Base-by-base conservation (phyloP, 2,797 vertebrate species). In the Helarctos malayanus region DNA sequence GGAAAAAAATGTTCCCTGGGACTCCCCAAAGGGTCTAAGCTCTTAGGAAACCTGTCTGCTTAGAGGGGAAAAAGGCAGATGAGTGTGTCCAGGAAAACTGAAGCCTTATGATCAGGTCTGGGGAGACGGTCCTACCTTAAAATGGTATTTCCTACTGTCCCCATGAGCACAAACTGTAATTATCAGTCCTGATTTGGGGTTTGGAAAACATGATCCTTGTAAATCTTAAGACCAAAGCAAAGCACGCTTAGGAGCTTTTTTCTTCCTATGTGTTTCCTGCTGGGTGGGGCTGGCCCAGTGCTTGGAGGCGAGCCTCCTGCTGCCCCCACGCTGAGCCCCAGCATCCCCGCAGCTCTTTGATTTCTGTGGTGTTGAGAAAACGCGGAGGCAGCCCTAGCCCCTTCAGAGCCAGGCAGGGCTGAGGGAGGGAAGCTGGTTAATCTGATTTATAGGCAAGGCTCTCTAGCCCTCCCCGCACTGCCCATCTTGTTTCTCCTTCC, bases 361-460 rank as follows among this genome's bases (percentile, higher is more conserved):
- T 83, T 61, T 47, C 14, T 8, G 4, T 1, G 6, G 3, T n/a
- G 9, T 83, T 27, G 11, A 63, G 45, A 73, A 47, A 21, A 32
- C 5, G 18, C 52, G 32, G 35, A 18, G 47, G 45, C 56, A 83
- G 16, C 16, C 14, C 7, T 0, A 29, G 38, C 27, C 52, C 57
- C 52, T 69, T n/a, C 7, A 10, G n/a, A 59, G 54, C 8, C 19
- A 10, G n/a, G 56, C 3, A 0, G 57, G 38, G 32, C 47, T 6
- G 76, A 85, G 45, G 38, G 83, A 87, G 32, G 82, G n/a, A 89
- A 57, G 57, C 86, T 47, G 41, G 68, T 79, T 96, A 86, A 68
- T 65, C 56, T 81, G 91, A 94, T 93, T 94, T 93, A 89, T 38
- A 84, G 80, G 89, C 19, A 4, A 76, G 25, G 76, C 95, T 98